These are phyloP conservation scores for Drepana falcataria DNA, from an alignment of 2,888 invertebrate species.

Conservation along the genomic window DNA sequence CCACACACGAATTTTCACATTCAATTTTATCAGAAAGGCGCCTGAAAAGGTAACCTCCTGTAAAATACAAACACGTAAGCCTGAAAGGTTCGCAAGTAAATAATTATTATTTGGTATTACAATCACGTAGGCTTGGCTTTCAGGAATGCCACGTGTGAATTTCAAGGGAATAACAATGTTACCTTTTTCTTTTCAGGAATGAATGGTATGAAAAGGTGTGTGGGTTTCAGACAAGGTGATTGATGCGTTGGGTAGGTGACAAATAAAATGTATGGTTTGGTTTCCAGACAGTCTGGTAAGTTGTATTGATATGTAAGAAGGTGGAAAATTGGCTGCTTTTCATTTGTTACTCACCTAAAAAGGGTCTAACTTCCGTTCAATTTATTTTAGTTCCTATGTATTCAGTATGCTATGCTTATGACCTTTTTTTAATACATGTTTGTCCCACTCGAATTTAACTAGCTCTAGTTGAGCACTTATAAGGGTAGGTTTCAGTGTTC, in stretches of 20 bases:
- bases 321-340: background rate
- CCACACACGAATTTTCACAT: background rate
- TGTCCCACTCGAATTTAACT: no score
- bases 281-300: background rate
- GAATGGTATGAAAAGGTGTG: background rate
- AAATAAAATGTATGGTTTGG: background rate
- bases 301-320: background rate
- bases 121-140: constrained; percentile 31
- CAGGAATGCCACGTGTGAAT: constrained; percentile 40
- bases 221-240: background rate
- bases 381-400: no score
- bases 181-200: constrained; percentile 24
- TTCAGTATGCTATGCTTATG: no score
- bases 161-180: constrained; percentile 53
- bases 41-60: constrained; percentile 10
- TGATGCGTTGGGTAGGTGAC: background rate
- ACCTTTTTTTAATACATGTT: no score
- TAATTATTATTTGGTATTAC: constrained; percentile 38
- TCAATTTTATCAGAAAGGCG: background rate
- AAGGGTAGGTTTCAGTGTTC: no score
- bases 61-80: constrained; percentile 11
- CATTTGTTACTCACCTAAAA: no score
- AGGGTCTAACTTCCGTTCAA: no score
- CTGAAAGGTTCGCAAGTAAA: constrained; percentile 21
- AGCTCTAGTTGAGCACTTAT: no score